Evolutionary conservation across 2,113 vertebrate genomes (phyloP).

Genomic region (Heterotilapia buettikoferi): DNA sequence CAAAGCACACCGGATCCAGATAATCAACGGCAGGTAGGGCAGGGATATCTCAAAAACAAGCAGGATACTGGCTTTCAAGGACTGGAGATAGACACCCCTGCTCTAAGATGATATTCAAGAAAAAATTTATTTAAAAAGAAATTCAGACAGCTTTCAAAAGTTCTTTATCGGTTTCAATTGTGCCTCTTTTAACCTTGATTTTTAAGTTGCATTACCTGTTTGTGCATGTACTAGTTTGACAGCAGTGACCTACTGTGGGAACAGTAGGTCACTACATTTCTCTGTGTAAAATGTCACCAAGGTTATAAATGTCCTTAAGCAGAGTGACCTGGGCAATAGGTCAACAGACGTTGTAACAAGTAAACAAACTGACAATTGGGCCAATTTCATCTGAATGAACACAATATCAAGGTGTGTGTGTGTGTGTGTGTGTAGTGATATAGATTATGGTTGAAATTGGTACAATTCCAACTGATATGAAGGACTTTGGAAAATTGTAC

Average conservation of each 20-base stretch:
- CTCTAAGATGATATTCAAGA: background rate
- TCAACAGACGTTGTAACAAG: accelerated
- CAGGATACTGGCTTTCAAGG: background rate
- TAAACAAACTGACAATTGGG: background rate
- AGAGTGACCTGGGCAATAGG: background rate
- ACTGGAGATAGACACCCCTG: background rate
- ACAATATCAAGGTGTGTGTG: background rate
- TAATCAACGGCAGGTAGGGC: background rate
- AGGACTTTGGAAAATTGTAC: background rate
- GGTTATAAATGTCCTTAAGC: background rate
- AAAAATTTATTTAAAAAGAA: background rate
- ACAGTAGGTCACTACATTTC: background rate
- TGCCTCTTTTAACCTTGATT: background rate
- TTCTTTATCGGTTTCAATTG: background rate
- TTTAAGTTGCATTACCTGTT: background rate
- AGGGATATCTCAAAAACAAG: background rate
- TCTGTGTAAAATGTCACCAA: background rate
- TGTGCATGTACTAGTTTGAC: background rate
- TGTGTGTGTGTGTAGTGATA: no score
- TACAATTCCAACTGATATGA: background rate
- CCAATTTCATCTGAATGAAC: background rate
- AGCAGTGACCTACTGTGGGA: background rate
- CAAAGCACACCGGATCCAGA: no score
- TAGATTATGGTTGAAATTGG: background rate
- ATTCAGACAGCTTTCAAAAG: background rate